A percentile compares a stretch with the other conserved stretches of the same genome.
Conservation (phyloP, 2,113 vertebrate genomes). For the Toxotes jaculatrix region DNA sequence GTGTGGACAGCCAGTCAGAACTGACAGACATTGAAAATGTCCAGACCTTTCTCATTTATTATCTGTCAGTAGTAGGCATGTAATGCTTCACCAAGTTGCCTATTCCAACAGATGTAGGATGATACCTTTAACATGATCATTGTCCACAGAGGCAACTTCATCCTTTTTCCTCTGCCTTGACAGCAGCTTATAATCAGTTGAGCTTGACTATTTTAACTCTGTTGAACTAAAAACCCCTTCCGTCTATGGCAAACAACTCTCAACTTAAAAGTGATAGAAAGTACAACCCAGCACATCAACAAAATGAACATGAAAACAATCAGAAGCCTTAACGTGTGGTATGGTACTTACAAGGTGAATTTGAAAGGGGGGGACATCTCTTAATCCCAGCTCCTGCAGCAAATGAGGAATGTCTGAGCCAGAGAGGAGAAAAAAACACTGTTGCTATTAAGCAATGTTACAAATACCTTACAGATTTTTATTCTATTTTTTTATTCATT, state of each 20-base stretch:
- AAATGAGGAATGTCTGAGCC: conserved; percentile 73
- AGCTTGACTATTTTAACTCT: conserved; percentile 68
- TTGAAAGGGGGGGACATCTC: conserved; percentile 29
- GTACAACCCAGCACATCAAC: conserved; percentile 52
- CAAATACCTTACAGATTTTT: conserved; percentile 75
- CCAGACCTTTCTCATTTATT: conserved; percentile 47
- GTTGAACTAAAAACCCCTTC: conserved; percentile 49
- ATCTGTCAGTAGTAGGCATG: conserved; percentile 66
- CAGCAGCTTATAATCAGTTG: conserved; percentile 81
- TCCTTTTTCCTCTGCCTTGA: conserved; percentile 75
- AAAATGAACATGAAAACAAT: conserved; percentile 60
- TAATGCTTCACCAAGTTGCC: conserved; percentile 59
- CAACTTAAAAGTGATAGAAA: conserved; percentile 55
- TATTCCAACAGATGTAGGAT: conserved; percentile 50
- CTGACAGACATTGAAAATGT: conserved; percentile 64
- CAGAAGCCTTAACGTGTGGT: conserved; percentile 58
- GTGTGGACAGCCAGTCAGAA: conserved; percentile 51
- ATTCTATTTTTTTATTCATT: conserved; percentile 58
- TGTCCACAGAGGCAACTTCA: conserved; percentile 66
- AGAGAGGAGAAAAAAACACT: conserved; percentile 65
- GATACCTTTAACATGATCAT: conserved; percentile 46
- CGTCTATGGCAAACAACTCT: conserved; percentile 54
- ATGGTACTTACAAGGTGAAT: conserved; percentile 56
- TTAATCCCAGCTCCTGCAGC: conserved; percentile 42
- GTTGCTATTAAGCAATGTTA: conserved; percentile 57